Conservation (phyloP, 53 echinoderm and acorn worm genomes). For the Antedon mediterranea region DNA sequence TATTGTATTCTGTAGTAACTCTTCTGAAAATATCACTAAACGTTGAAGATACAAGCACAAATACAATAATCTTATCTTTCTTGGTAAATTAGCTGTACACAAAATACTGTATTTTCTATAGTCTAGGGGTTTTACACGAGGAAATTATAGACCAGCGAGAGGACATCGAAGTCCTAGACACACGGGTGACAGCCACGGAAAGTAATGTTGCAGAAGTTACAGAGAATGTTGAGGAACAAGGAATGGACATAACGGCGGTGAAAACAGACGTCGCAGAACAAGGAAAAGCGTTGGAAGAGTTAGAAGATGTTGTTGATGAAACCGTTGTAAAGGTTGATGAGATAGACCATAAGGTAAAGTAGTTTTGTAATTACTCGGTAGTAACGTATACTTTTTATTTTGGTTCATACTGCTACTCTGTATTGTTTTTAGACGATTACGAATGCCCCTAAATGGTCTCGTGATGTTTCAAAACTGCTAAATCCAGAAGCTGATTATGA, state of each 20-base stretch:
- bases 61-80: no score
- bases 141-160: constrained; percentile 51
- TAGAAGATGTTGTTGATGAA: constrained; percentile 76
- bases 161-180: constrained; percentile 55
- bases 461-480: constrained; percentile 73
- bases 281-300: constrained; percentile 57
- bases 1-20: no score
- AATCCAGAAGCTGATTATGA: constrained; percentile 74
- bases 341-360: constrained; percentile 87
- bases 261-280: constrained; percentile 62
- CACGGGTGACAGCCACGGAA: constrained; percentile 46
- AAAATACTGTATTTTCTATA: constrained; percentile 8
- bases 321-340: constrained; percentile 72
- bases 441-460: constrained; percentile 89
- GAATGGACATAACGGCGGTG: constrained; percentile 50
- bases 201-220: constrained; percentile 49
- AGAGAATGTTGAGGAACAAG: constrained; percentile 52
- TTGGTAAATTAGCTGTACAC: background rate
- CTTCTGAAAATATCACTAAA: no score
- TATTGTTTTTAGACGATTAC: constrained; percentile 48
- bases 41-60: no score
- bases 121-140: constrained; percentile 43
- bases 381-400: no score
- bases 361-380: no score
- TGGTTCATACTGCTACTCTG: background rate